Evolutionary conservation across 2,888 invertebrate genomes (phyloP), one percentile per base, ranked within the genome.

Genomic region (Raillietiella orientalis): DNA sequence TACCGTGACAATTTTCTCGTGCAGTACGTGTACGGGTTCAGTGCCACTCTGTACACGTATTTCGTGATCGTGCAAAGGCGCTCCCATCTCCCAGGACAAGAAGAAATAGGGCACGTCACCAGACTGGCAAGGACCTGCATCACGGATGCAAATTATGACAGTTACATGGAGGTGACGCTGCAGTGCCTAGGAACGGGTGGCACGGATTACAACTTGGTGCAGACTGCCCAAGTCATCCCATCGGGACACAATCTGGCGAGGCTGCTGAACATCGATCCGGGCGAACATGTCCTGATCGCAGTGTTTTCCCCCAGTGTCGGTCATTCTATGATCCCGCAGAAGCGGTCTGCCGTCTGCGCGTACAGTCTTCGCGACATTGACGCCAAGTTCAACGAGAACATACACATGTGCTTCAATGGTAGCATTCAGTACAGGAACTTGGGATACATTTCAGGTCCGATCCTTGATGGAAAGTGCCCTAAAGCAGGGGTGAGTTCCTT

Each of bases 341-440:
- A 61, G 15, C 65, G 67, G 34, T 82, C 90, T 3, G 90, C 84
- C 1, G 53, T 93, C 38, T 93, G 93, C 51, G 61, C 84, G 24
- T 93, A 71, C 49, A 72, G 82, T 30, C 53, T 93, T 33, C 62
- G 69, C 38, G 70, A 75, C 34, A 74, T 90, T 38, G 75, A 82
- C 44, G 64, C 66, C 35, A 72, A 72, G 45, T 93, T 93, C 47
- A 75, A 74, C 42, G 74, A 82, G 47, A 93, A 90, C 51, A 82
- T 90, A 38, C 82, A 84, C 45, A 71, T 77, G 64, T 93, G 93
- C 50, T 87, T 87, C 45, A 75, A 82, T 47, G 87, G 87, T 16
- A 72, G 71, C 37, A 72, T 74, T 35, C 75, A 72, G 42, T 72
- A 79, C 42, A 63, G 87, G 24, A 79, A 71, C 41, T 67, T 74